phyloP scores from a whole-genome alignment of 2,113 vertebrate species.

The Aptenodytes patagonicus region DNA sequence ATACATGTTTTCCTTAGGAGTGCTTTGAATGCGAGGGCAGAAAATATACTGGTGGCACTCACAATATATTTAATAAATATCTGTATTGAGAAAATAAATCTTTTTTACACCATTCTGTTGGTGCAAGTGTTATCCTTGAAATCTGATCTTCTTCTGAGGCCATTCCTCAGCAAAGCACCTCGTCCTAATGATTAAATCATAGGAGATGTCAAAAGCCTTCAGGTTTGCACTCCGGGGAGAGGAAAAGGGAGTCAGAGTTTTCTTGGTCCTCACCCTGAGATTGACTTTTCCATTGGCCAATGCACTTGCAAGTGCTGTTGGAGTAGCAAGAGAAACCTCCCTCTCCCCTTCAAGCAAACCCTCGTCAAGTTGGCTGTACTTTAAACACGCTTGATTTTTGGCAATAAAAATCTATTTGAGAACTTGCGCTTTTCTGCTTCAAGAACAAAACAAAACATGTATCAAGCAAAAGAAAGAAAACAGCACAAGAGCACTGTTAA shows the following conservation, averaged over 20 bases:
- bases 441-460: background rate
- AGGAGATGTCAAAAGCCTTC: background rate
- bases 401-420: background rate
- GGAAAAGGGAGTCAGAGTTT: background rate
- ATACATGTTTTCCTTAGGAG: background rate
- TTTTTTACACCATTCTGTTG: background rate
- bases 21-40: background rate
- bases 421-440: background rate
- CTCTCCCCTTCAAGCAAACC: background rate
- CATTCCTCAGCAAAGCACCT: background rate
- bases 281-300: background rate
- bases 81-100: background rate
- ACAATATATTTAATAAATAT: background rate
- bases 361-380: background rate
- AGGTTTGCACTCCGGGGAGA: background rate
- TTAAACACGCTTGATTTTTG: background rate
- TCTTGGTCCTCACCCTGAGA: background rate
- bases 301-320: background rate
- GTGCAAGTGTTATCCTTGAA: constrained; percentile 11
- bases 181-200: background rate
- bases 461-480: background rate
- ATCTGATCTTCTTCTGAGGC: background rate
- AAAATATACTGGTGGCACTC: background rate
- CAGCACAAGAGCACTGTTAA: background rate
- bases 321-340: background rate